These are phyloP conservation scores for Anthopleura xanthogrammica DNA, from an alignment of 92 coral and sea anemone species.

Conservation along the genomic window DNA sequence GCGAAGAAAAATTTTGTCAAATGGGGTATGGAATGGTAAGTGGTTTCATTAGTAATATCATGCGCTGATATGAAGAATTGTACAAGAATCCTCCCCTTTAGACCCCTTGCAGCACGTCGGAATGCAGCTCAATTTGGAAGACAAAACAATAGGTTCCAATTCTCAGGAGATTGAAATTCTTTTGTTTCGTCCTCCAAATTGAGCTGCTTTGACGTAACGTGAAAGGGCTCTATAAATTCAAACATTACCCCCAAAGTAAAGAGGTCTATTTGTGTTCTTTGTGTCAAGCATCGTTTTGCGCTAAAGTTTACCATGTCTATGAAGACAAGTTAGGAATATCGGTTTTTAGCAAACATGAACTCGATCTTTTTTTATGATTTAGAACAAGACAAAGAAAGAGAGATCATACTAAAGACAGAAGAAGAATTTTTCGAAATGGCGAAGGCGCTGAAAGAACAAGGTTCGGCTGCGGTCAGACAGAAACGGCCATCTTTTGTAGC, in stretches of 20 bases:
- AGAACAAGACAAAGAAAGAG: conserved; percentile 83
- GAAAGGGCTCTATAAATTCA: no score
- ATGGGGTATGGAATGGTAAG: conserved; percentile 19
- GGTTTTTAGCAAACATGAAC: background rate
- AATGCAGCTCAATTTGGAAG: no score
- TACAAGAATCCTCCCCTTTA: no score
- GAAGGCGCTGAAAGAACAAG: conserved; percentile 59
- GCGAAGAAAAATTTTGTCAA: background rate
- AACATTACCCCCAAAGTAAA: no score
- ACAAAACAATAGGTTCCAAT: no score
- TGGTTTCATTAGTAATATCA: background rate
- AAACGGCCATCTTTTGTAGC: conserved; percentile 77
- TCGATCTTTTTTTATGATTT: background rate
- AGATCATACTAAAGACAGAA: conserved; percentile 65
- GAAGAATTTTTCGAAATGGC: conserved; percentile 70
- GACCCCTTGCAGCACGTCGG: no score
- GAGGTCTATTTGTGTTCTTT: no score
- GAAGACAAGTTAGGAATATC: background rate
- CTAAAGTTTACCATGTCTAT: background rate
- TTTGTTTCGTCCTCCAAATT: no score
- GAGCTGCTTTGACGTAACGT: no score
- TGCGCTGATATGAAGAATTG: background rate
- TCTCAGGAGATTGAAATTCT: no score
- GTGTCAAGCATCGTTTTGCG: background rate
- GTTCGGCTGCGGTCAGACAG: conserved; percentile 41